Percentiles rank a stretch among this genome's conserved stretches.
phyloP scores from a whole-genome alignment of 2,113 vertebrate species.

The Cygnus atratus region DNA sequence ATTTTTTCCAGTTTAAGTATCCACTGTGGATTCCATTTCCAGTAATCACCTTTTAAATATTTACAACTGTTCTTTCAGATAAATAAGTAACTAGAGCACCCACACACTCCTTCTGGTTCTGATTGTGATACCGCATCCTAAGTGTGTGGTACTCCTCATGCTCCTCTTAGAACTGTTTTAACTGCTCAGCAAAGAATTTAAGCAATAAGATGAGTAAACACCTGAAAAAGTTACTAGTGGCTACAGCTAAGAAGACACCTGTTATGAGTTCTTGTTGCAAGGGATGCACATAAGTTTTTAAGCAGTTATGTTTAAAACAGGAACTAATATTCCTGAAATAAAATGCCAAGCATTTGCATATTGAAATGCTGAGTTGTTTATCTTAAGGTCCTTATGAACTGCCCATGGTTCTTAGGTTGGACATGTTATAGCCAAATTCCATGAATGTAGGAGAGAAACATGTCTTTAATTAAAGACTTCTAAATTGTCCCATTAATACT shows the following conservation, averaged over 20 bases:
- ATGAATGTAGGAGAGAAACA: not conserved
- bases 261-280: not conserved
- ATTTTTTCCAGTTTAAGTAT: not conserved
- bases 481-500: not conserved
- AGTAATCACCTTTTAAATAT: not conserved
- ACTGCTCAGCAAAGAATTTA: not conserved
- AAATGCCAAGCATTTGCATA: not conserved
- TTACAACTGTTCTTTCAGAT: not conserved
- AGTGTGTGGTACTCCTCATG: not conserved
- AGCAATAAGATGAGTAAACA: not conserved
- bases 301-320: not conserved
- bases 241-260: not conserved
- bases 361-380: not conserved
- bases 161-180: not conserved
- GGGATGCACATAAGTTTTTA: rapidly evolving
- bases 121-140: not conserved
- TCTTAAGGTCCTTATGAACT: not conserved
- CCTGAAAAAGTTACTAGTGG: not conserved
- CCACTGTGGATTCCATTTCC: not conserved
- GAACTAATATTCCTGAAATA: not conserved
- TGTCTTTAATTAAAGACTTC: not conserved
- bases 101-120: not conserved
- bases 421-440: not conserved
- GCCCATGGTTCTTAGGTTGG: not conserved
- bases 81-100: not conserved